Base-by-base conservation (phyloP, 2,797 vertebrate genomes). In the Pseudomugil tenellus region DNA sequence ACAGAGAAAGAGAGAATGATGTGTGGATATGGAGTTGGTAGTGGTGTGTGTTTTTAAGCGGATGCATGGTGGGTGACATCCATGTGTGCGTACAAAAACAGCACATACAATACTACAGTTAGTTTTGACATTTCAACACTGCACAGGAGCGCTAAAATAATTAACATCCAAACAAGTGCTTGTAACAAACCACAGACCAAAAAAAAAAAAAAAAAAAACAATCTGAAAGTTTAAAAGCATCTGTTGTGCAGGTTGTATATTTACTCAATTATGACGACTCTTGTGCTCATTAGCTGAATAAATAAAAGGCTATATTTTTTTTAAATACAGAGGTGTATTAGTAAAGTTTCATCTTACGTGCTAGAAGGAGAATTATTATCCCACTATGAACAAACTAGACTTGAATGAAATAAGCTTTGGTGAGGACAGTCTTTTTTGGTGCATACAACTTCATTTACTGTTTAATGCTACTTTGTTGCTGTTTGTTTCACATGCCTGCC, bases 1-100 rank as follows among this genome's bases (percentile, higher is more conserved):
- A 99, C 95, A 95, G 93, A 93, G 93, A 93, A 94, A 92, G 90
- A 92, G 93, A 92, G 93, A 94, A 81, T 77, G 94, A 95, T 86
- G 81, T 83, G 85, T 84, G 87, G 80, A 74, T 73, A 67, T 58
- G 76, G 58, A 63, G 81, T 67, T 74, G 79, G 71, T 21, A 64
- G 48, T 46, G 19, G 9, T 48, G 37, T 49, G 6, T 58, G 17
- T 63, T 26, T 19, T 49, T 10, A 31, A 56, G 8, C 11, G 2
- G 13, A 48, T 54, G 55, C 66, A 70, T 72, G 77, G 61, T 68
- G 62, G 80, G 53, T 74, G 73, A 62, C 63, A 39, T 58, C 56
- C 51, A 56, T 65, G 65, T 69, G 55, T 64, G 49, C 70, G 56
- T 69, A 74, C 78, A 65, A 69, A 71, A 80, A 67, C 61, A 63